Conservation (phyloP, 1,140 invertebrate genomes). For the Danaus melanippus region DNA sequence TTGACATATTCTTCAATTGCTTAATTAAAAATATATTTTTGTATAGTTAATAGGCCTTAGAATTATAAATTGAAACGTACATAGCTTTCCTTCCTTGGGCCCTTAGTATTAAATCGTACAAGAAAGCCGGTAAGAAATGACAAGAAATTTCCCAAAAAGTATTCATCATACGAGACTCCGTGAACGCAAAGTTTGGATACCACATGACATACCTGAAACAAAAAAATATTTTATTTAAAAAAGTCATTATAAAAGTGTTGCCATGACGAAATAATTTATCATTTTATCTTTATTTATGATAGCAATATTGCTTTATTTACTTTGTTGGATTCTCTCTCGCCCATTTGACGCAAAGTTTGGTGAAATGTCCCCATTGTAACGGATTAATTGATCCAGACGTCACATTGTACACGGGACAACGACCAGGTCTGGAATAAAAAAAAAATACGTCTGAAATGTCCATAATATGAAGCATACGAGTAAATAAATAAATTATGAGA, state of each 20-base stretch:
- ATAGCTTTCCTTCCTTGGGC: constrained; percentile 83
- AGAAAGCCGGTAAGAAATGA: constrained; percentile 85
- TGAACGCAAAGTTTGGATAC: constrained; percentile 88
- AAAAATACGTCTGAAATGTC: neutral
- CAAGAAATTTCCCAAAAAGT: constrained; percentile 79
- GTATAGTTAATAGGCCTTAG: too few species aligned
- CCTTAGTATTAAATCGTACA: constrained; percentile 81
- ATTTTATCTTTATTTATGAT: neutral
- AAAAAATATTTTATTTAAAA: constrained; percentile 5
- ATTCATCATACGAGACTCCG: constrained; percentile 81
- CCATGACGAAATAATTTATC: neutral
- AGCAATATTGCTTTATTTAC: constrained; percentile 24
- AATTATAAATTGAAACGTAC: constrained; percentile 71
- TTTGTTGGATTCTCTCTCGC: constrained; percentile 83
- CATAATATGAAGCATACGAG: too few species aligned
- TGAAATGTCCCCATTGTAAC: constrained; percentile 87
- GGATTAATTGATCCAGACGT: constrained; percentile 89
- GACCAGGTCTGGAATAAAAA: constrained; percentile 63
- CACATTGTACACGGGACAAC: constrained; percentile 90
- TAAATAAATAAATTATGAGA: too few species aligned
- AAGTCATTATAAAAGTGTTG: neutral
- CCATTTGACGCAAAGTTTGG: constrained; percentile 78
- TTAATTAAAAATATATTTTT: too few species aligned
- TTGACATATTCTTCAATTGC: too few species aligned
- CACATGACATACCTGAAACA: constrained; percentile 79